Evolutionary conservation across 2,888 invertebrate genomes (phyloP).

Genomic region (Apamea sordens): DNA sequence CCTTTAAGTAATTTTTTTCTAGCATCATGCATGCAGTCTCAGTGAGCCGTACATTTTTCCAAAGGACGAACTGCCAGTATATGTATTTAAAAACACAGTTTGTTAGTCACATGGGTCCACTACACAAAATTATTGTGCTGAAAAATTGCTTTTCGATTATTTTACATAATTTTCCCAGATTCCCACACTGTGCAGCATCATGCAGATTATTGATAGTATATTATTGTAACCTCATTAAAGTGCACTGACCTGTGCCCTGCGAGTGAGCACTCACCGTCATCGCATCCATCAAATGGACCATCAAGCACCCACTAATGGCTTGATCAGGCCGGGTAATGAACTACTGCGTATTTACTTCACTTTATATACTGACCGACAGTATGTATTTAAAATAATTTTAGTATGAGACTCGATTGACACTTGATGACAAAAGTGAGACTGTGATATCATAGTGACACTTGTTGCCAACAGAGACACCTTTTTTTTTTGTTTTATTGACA

Average conservation of each 20-base stretch:
- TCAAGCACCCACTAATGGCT: conserved; percentile 22
- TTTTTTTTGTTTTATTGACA: too few relatives aligned
- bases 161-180: neutral
- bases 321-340: neutral
- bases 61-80: neutral
- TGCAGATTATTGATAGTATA: conserved; percentile 2
- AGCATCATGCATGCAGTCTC: neutral
- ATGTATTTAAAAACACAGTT: neutral
- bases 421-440: neutral
- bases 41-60: neutral
- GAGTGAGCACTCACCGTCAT: conserved; percentile 13
- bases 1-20: neutral
- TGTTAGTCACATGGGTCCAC: neutral
- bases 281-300: conserved; percentile 21
- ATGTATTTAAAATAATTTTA: neutral
- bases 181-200: neutral
- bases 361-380: neutral
- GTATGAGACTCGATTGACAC: neutral
- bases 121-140: neutral
- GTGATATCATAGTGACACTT: neutral
- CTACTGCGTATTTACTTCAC: neutral
- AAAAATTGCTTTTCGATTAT: neutral
- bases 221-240: conserved; percentile 11
- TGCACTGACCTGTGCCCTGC: conserved; percentile 12
- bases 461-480: neutral